These are phyloP conservation scores for Eretmochelys imbricata DNA, from an alignment of 2,113 vertebrate species.

Conservation along the genomic window DNA sequence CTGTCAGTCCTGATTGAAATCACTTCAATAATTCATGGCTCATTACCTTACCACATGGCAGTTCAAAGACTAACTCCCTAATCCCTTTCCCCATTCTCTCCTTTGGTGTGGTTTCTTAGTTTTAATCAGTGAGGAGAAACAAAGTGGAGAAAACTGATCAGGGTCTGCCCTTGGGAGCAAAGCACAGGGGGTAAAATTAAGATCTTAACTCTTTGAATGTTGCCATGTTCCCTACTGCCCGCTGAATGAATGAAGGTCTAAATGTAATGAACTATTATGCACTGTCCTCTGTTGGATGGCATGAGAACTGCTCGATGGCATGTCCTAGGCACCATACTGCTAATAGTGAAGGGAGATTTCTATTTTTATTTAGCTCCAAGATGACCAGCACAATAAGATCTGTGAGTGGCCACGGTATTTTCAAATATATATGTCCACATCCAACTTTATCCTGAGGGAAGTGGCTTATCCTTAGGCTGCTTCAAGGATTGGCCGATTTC, in stretches of 20 bases:
- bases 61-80: conserved; percentile 67
- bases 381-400: neutral
- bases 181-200: neutral
- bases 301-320: neutral
- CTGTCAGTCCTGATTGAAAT: conserved; percentile 70
- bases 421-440: neutral
- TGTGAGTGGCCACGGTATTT: neutral
- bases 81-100: conserved; percentile 59
- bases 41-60: conserved; percentile 67
- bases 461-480: neutral
- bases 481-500: neutral
- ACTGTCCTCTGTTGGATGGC: neutral
- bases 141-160: conserved; percentile 34
- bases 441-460: neutral
- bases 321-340: neutral
- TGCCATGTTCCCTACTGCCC: neutral
- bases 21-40: conserved; percentile 72
- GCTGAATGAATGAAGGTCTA: neutral
- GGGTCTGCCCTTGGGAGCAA: conserved; percentile 8
- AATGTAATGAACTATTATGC: neutral
- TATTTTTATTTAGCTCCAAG: neutral
- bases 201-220: conserved; percentile 3
- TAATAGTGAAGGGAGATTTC: neutral
- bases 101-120: conserved; percentile 56
- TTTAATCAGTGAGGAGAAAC: conserved; percentile 54